A percentile compares a stretch with the other conserved stretches of the same genome.
phyloP scores from a whole-genome alignment of 2,888 invertebrate species.

The Eucera pruinosa region DNA sequence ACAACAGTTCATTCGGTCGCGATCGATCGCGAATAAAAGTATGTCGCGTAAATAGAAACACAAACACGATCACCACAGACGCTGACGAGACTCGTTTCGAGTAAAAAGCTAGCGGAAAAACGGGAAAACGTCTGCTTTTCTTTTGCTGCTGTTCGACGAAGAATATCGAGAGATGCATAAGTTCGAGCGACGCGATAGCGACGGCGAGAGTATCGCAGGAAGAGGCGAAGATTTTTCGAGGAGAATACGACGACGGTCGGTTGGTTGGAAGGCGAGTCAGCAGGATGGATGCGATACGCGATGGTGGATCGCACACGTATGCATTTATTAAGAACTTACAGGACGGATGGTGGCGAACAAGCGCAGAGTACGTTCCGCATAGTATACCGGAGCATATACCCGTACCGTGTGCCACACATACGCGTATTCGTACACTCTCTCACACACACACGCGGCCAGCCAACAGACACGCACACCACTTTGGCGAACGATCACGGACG shows the following conservation, averaged over 20 bases:
- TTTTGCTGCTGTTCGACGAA: too few species aligned
- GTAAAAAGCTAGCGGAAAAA: too few species aligned
- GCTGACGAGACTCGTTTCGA: background rate
- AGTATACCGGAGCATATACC: conserved; percentile 43
- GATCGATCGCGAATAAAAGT: conserved; percentile 36
- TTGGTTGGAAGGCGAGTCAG: conserved; percentile 26
- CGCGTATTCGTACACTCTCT: conserved; percentile 32
- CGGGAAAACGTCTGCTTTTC: too few species aligned
- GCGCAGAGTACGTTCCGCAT: conserved; percentile 47
- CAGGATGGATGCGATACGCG: conserved; percentile 37
- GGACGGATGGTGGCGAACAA: conserved; percentile 47
- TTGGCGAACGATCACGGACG: background rate
- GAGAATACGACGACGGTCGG: conserved; percentile 1
- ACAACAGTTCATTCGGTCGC: conserved; percentile 30
- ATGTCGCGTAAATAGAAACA: conserved; percentile 34
- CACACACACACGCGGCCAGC: conserved; percentile 13
- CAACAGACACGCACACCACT: conserved; percentile 13
- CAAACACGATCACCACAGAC: conserved; percentile 2
- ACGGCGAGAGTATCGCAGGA: background rate
- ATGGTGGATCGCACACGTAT: conserved; percentile 54
- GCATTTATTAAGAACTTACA: conserved; percentile 54
- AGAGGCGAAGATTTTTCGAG: conserved; percentile 9
- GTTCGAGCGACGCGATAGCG: background rate
- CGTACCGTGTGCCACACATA: conserved; percentile 21
- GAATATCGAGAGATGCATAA: background rate